phyloP scores from a whole-genome alignment of 2,797 vertebrate species.

The Peromyscus aztecus region DNA sequence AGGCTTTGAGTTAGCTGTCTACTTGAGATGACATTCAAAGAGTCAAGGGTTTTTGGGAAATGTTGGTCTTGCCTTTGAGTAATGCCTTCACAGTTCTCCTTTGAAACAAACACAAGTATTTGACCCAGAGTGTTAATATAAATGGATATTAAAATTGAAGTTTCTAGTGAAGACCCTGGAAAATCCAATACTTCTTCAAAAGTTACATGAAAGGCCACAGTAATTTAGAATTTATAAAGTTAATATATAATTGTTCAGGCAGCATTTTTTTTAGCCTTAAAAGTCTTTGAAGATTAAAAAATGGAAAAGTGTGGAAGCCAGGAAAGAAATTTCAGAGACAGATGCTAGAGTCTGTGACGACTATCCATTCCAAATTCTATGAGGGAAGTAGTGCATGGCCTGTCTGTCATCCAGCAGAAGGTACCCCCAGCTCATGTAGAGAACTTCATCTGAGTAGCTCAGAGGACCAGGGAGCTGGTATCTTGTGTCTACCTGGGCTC shows the following conservation, averaged over 20 bases:
- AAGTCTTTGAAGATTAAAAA: not conserved
- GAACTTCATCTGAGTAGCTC: not conserved
- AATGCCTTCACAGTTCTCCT: not conserved
- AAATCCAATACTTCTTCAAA: not conserved
- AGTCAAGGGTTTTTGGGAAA: not conserved
- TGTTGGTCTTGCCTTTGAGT: not conserved
- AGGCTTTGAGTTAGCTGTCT: slow-evolving; percentile 29
- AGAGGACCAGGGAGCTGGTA: not conserved
- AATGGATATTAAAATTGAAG: slow-evolving; percentile 9
- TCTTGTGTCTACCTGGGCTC: not conserved
- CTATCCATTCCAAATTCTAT: not conserved
- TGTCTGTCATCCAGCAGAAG: not conserved
- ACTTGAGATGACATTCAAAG: slow-evolving; percentile 25
- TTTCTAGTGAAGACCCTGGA: not conserved
- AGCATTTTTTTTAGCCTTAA: not conserved
- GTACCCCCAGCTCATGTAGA: not conserved
- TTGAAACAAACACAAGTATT: not conserved
- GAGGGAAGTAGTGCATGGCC: not conserved
- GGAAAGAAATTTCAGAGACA: slow-evolving; percentile 4
- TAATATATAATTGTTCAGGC: not conserved
- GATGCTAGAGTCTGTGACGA: not conserved
- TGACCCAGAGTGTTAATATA: slow-evolving; percentile 17
- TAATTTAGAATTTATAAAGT: slow-evolving; percentile 14
- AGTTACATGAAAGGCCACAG: not conserved
- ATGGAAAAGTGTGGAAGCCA: not conserved